Evolutionary conservation across 2,113 vertebrate species (phyloP), one percentile per base, ranked within the genome.

Genomic region (Pleuronectes platessa): DNA sequence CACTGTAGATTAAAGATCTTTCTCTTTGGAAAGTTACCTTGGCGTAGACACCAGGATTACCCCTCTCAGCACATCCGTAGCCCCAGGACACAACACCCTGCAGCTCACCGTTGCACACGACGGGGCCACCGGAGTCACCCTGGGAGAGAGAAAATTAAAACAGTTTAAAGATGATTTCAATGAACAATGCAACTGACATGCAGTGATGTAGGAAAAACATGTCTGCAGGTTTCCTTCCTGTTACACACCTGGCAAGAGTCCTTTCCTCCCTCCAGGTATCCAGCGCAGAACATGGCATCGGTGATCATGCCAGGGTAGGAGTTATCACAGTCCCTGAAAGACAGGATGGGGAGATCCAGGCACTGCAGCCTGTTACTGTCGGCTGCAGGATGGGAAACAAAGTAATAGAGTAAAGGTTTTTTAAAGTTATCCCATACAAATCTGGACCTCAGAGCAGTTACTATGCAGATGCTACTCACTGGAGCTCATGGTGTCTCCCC

Each of bases 31-130:
- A 5, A 31, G 27, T 31, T 31, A 65, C 81, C 88, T 83, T 89
- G 83, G 93, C 90, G 82, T 96, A 96, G 70, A 96, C 94, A 5
- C 94, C 94, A 3, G 95, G 95, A 1, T 71, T 53, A 15, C 86
- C 37, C 63, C 8, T 81, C 89, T 88, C 82, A 60, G 94, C 94
- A 51, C 94, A 96, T 24, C 94, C 94, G 0, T 86, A 88, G 7
- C 93, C 94, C 94, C 94, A 96, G 71, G 95, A 95, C 45, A 96
- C 93, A 0, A 96, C 26, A 37, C 95, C 94, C 79, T 96, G 95
- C 49, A 96, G 93, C 72, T 89, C 2, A 23, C 87, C 86, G 0
- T 89, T 87, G 79, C 94, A 95, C 45, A 92, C 94, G 54, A 95
- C 90, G 0, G 94, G 95, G 11, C 95, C 92, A 7, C 96, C 95